Percentiles rank a stretch among this genome's conserved stretches.
Conservation (phyloP, 1,140 invertebrate genomes). For the Drosophila kohkoa region DNA sequence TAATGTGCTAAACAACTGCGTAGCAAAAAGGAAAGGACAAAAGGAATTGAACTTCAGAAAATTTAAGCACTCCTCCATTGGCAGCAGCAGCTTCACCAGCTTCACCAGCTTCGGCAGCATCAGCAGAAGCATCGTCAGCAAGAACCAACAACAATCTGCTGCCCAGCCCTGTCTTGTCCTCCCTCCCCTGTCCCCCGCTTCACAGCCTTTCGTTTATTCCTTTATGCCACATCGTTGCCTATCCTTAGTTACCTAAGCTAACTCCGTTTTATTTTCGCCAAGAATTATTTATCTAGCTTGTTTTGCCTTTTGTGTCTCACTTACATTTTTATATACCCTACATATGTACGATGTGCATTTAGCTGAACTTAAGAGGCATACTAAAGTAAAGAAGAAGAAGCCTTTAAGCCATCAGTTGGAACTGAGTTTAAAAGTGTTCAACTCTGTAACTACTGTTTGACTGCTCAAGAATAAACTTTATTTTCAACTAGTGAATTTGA, state of each 20-base stretch:
- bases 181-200: no score
- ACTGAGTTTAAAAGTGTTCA: no score
- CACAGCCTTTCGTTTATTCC: no score
- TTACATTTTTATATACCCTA: slow-evolving; percentile 6
- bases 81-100: slow-evolving; percentile 11
- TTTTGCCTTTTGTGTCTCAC: slow-evolving; percentile 11
- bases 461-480: no score
- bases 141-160: slow-evolving; percentile 1
- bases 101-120: neutral
- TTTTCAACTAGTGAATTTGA: no score
- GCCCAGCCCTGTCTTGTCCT: neutral
- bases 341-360: no score
- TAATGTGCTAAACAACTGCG: slow-evolving; percentile 78
- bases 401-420: neutral
- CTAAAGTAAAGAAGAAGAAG: neutral
- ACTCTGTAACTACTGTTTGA: no score
- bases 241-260: slow-evolving; percentile 7
- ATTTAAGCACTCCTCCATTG: slow-evolving; percentile 59
- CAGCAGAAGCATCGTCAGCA: slow-evolving; percentile 9
- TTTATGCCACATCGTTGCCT: neutral
- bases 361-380: neutral
- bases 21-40: slow-evolving; percentile 23
- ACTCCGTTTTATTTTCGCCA: slow-evolving; percentile 16
- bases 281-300: slow-evolving; percentile 24
- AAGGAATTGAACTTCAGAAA: slow-evolving; percentile 49